Conservation (phyloP, 2,888 invertebrate species). For the Orchesellides sinensis region DNA sequence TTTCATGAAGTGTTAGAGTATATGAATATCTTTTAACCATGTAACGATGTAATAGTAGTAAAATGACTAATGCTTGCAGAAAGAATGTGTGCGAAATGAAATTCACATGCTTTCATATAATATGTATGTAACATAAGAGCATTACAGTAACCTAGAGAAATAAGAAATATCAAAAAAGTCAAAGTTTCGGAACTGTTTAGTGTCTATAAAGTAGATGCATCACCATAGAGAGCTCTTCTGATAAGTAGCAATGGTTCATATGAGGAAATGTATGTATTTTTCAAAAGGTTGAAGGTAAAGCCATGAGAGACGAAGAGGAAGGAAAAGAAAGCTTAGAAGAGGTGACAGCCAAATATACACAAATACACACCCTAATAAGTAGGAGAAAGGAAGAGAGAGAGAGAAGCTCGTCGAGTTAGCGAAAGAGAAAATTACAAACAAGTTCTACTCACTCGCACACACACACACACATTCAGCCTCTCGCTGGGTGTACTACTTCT, state of each 20-base stretch:
- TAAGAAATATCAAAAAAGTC: not conserved
- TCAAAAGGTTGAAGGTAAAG: constrained; percentile 66
- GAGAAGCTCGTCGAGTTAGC: constrained; percentile 7
- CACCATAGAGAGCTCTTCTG: too few relatives aligned
- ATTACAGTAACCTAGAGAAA: not conserved
- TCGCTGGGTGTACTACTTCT: constrained; percentile 31
- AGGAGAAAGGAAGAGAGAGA: constrained; percentile 19
- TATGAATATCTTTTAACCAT: not conserved
- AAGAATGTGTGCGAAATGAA: not conserved
- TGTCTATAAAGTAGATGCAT: not conserved
- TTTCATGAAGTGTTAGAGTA: constrained; percentile 2
- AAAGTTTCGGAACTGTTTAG: not conserved
- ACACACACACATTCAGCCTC: constrained; percentile 27
- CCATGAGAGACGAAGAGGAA: constrained; percentile 41
- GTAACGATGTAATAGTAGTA: not conserved
- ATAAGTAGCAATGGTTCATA: too few relatives aligned
- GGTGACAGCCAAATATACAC: constrained; percentile 55
- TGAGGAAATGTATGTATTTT: constrained; percentile 41
- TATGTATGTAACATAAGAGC: not conserved
- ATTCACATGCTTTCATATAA: not conserved
- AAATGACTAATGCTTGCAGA: not conserved
- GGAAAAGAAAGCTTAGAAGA: constrained; percentile 52
- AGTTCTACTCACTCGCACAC: not conserved
- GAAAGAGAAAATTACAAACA: constrained; percentile 26
- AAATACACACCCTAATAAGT: too few relatives aligned